Evolutionary conservation across 2,113 vertebrate species (phyloP).

Genomic region (Pelmatolapia mariae): DNA sequence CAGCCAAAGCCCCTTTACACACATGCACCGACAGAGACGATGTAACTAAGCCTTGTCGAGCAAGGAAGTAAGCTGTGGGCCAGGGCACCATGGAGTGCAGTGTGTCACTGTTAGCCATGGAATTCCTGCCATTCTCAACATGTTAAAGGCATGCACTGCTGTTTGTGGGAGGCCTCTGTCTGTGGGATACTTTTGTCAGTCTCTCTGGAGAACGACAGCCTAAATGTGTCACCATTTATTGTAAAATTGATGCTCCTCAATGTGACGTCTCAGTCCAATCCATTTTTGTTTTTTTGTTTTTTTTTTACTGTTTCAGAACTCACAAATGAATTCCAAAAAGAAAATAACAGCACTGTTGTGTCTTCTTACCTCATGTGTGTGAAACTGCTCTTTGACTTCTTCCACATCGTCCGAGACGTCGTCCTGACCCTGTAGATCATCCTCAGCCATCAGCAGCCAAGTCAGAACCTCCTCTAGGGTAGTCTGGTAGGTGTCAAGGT

Average conservation of each 20-base stretch:
- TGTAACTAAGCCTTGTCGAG: slow-evolving; percentile 8
- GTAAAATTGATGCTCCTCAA: not conserved
- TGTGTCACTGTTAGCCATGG: not conserved
- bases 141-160: slow-evolving; percentile 52
- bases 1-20: slow-evolving; percentile 43
- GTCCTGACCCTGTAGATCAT: slow-evolving; percentile 85
- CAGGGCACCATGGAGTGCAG: slow-evolving; percentile 16
- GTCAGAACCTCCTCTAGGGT: slow-evolving; percentile 96
- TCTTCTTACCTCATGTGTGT: slow-evolving; percentile 85
- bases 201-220: not conserved
- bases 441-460: slow-evolving; percentile 93
- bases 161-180: not conserved
- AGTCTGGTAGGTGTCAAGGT: slow-evolving; percentile 90
- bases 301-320: not conserved
- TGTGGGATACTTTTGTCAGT: not conserved
- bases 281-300: too few species aligned
- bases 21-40: slow-evolving; percentile 29
- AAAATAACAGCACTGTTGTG: not conserved
- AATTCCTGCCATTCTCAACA: slow-evolving; percentile 71
- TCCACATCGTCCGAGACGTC: slow-evolving; percentile 93
- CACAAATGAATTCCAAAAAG: not conserved
- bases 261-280: not conserved
- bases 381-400: slow-evolving; percentile 96
- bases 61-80: slow-evolving; percentile 16
- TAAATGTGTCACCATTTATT: not conserved